Base-by-base conservation (phyloP, 2,113 vertebrate genomes). In the Thermophis baileyi region DNA sequence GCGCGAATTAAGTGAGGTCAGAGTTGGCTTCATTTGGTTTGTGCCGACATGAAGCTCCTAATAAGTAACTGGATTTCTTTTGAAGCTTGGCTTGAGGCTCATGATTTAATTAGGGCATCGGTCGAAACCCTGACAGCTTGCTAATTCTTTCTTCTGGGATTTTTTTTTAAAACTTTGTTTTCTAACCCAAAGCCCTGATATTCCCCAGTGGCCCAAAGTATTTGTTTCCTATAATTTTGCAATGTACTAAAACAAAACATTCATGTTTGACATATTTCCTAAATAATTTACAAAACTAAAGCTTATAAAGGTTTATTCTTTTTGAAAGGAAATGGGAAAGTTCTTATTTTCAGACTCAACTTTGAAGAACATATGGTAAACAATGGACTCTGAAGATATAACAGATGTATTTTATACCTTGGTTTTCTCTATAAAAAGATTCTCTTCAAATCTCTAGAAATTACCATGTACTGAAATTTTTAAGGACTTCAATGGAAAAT, bases 321-420 rank as follows among this genome's bases (percentile, higher is more conserved):
- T 87, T 27, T 89, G 51, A 81, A 89, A 20, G 11, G 30, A 55
- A 87, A 87, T 85, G 30, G 86, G 10, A 54, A 93, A 91, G 88
- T 93, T 30, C 86, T 93, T 93, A 74, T 93, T 91, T 91, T 47
- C 57, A 85, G 44, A 46, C 86, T 55, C 90, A 85, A 49, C 30
- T 57, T 89, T 81, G 86, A 44, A 55, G 49, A 69, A 85, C 40
- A 24, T 88, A 27, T 87, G 49, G 85, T 7, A 74, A 55, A 27
- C 3, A 49, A 24, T 47, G 74, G 46, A 85, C 50, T 47, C 3
- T 44, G 50, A 74, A 69, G 50, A 44, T 47, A 30, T 54, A 16
- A 87, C 14, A 25, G n/a, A 81, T 60, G n/a, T 24, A 14, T 91
- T 88, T 81, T 89, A 46, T 91, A 74, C 16, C 47, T 49, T n/a